Evolutionary conservation across 2,888 invertebrate species (phyloP).

Genomic region (Notodonta ziczac): DNA sequence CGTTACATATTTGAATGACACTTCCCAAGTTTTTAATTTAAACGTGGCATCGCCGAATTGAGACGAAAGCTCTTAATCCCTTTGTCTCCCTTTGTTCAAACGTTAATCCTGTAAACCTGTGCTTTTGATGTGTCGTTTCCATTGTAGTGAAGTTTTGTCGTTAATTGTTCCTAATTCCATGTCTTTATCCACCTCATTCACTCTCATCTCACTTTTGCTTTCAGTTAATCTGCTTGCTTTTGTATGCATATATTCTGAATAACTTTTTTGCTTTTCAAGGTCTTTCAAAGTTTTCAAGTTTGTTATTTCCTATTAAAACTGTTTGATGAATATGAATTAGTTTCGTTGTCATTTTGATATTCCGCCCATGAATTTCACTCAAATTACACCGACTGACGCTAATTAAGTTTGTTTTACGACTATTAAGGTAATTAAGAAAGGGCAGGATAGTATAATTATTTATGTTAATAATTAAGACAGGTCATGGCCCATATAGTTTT

Average conservation of each 20-base stretch:
- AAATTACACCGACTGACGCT: slow-evolving; percentile 33
- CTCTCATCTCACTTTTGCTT: slow-evolving; percentile 40
- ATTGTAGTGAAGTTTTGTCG: slow-evolving; percentile 49
- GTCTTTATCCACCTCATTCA: slow-evolving; percentile 49
- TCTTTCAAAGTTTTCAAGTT: slow-evolving; percentile 6
- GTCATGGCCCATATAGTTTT: slow-evolving; percentile 41
- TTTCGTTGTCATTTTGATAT: slow-evolving; percentile 33
- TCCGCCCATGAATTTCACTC: slow-evolving; percentile 29
- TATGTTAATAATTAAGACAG: slow-evolving; percentile 41
- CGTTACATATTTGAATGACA: slow-evolving; percentile 75
- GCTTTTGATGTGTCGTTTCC: slow-evolving; percentile 49
- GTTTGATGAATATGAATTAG: slow-evolving; percentile 26
- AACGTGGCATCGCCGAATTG: slow-evolving; percentile 56
- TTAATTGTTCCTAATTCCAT: slow-evolving; percentile 56
- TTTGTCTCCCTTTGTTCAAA: slow-evolving; percentile 59
- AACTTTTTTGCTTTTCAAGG: background rate
- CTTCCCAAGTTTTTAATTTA: slow-evolving; percentile 61
- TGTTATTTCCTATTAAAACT: slow-evolving; percentile 10
- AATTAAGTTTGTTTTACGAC: slow-evolving; percentile 45
- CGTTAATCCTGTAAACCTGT: slow-evolving; percentile 57
- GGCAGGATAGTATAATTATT: slow-evolving; percentile 41
- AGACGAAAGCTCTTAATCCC: slow-evolving; percentile 60
- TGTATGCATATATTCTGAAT: background rate
- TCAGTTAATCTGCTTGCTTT: slow-evolving; percentile 42
- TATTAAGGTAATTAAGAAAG: slow-evolving; percentile 39